Conservation (phyloP, 1,140 invertebrate genomes). For the Atopsyche davidsoni region DNA sequence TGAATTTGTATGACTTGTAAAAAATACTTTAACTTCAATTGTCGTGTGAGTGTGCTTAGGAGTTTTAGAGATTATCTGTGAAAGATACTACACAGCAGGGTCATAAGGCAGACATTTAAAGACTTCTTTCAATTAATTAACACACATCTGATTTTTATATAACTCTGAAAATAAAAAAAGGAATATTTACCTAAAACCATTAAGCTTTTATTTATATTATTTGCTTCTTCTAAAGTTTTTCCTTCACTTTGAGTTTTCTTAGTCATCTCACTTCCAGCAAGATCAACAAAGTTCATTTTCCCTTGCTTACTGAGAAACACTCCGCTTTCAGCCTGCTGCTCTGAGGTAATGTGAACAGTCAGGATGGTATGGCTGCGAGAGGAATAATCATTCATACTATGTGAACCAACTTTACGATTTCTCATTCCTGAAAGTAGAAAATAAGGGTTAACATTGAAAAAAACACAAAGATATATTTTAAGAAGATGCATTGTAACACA, state of each 20-base stretch:
- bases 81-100: too few relatives aligned
- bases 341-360: conserved; percentile 77
- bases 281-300: conserved; percentile 92
- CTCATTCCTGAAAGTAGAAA: conserved; percentile 75
- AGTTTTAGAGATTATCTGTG: too few relatives aligned
- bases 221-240: conserved; percentile 86
- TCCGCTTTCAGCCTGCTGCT: conserved; percentile 73
- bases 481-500: too few relatives aligned
- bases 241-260: conserved; percentile 89
- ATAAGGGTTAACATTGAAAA: too few relatives aligned
- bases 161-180: not conserved
- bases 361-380: conserved; percentile 93
- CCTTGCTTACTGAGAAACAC: conserved; percentile 82
- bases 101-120: not conserved
- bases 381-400: conserved; percentile 95
- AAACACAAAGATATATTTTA: too few relatives aligned
- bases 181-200: conserved; percentile 77
- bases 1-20: too few relatives aligned
- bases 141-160: not conserved
- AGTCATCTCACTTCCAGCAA: conserved; percentile 92
- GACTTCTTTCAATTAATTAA: not conserved
- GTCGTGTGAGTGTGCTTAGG: too few relatives aligned
- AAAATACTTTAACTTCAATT: too few relatives aligned
- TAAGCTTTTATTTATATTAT: conserved; percentile 93
- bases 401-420: conserved; percentile 77